Evolutionary conservation across 2,797 vertebrate species (phyloP).

Genomic region (Channallabes apus): DNA sequence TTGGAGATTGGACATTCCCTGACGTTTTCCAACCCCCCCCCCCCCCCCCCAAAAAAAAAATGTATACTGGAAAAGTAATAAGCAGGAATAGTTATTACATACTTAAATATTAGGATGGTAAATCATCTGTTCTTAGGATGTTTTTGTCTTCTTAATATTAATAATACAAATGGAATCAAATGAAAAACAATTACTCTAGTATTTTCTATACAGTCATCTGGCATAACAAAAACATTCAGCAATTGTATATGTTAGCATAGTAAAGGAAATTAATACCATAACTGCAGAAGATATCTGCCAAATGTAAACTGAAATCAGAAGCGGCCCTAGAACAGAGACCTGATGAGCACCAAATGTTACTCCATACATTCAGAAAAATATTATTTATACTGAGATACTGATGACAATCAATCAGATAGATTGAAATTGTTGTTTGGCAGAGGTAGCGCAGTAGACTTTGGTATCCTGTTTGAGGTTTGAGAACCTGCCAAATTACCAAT

Average conservation of each 20-base stretch:
- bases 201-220: background rate
- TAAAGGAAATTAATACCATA: background rate
- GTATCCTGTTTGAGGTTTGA: background rate
- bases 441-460: no score
- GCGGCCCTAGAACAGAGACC: background rate
- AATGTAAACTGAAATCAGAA: background rate
- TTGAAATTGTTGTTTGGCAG: background rate
- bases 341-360: conserved; percentile 7
- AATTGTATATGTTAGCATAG: background rate
- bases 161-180: background rate
- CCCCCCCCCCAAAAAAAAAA: no score
- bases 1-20: background rate
- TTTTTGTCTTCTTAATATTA: background rate
- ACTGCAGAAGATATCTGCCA: background rate
- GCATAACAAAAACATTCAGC: background rate
- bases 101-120: background rate
- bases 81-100: no score
- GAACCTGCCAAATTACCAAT: no score
- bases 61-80: no score
- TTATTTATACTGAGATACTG: background rate
- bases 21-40: no score
- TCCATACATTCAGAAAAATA: background rate
- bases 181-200: background rate
- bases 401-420: background rate
- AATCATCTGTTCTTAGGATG: no score